These are phyloP conservation scores for Epsilonema sp. DNA, from an alignment of 2,888 invertebrate genomes.

Conservation along the genomic window DNA sequence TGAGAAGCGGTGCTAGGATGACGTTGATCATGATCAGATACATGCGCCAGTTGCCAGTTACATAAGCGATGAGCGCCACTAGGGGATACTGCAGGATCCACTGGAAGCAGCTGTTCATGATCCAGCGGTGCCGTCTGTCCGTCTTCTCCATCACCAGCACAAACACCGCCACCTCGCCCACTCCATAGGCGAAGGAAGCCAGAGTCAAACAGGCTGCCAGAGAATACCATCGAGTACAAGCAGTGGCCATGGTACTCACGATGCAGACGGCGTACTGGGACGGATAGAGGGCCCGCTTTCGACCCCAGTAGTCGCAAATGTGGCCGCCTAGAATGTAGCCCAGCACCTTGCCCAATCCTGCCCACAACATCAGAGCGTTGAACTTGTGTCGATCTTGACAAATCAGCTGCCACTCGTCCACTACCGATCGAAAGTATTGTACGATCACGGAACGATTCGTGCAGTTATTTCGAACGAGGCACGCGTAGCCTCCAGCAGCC, in stretches of 20 bases:
- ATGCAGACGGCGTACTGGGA: constrained; percentile 3
- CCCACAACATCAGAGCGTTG: no score
- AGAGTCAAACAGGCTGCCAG: neutral
- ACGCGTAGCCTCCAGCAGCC: no score
- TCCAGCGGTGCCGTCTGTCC: constrained; percentile 1
- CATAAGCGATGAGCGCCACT: constrained; percentile 2
- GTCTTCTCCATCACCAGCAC: constrained; percentile 1
- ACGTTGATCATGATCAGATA: constrained; percentile 4
- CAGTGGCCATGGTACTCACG: neutral
- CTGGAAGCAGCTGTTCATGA: neutral
- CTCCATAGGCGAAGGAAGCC: neutral
- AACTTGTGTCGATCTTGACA: no score
- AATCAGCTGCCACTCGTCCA: no score
- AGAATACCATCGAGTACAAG: neutral
- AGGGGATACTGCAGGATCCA: neutral
- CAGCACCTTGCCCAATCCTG: no score
- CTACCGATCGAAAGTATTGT: no score
- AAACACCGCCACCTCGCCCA: neutral
- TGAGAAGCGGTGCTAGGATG: neutral
- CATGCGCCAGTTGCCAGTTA: constrained; percentile 4
- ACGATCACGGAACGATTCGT: no score
- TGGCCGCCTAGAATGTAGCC: no score
- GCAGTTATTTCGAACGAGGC: no score
- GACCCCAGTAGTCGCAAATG: constrained; percentile 2
- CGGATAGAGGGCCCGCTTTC: constrained; percentile 1